These are phyloP conservation scores for Eueremaeus valkanovi DNA, from an alignment of 2,888 invertebrate genomes.

Conservation along the genomic window DNA sequence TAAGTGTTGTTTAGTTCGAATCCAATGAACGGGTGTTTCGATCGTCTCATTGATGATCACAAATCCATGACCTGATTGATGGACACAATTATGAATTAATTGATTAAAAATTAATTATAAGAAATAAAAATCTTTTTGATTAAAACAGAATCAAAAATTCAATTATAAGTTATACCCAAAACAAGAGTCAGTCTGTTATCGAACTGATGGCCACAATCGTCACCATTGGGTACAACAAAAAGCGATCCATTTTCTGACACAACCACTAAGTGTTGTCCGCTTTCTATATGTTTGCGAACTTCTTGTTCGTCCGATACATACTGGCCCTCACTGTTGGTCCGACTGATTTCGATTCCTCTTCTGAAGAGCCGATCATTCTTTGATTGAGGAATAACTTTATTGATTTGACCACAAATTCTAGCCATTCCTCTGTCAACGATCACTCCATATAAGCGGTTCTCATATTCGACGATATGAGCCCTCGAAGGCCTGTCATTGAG, in stretches of 20 bases:
- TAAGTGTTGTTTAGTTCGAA: conserved; percentile 1
- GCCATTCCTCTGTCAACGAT: background rate
- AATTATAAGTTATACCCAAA: background rate
- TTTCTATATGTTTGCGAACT: background rate
- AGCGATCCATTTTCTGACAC: conserved; percentile 20
- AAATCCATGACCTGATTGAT: conserved; percentile 11
- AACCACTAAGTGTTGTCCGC: background rate
- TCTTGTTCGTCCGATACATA: background rate
- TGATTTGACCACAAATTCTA: conserved; percentile 20
- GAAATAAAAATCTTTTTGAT: no score
- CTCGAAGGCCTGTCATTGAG: background rate
- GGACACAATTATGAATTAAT: no score
- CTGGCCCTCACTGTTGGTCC: no score
- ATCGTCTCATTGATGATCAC: background rate
- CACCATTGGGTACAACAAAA: conserved; percentile 20
- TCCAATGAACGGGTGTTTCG: background rate
- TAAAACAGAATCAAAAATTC: background rate
- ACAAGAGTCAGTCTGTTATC: background rate
- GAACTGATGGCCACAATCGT: background rate
- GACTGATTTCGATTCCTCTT: no score
- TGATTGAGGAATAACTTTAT: background rate
- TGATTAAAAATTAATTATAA: no score
- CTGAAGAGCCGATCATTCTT: no score
- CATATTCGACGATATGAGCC: conserved; percentile 15
- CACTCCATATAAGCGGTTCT: conserved; percentile 13